Evolutionary conservation across 2,113 vertebrate species (phyloP).

Genomic region (Rhodinocichla rosea): DNA sequence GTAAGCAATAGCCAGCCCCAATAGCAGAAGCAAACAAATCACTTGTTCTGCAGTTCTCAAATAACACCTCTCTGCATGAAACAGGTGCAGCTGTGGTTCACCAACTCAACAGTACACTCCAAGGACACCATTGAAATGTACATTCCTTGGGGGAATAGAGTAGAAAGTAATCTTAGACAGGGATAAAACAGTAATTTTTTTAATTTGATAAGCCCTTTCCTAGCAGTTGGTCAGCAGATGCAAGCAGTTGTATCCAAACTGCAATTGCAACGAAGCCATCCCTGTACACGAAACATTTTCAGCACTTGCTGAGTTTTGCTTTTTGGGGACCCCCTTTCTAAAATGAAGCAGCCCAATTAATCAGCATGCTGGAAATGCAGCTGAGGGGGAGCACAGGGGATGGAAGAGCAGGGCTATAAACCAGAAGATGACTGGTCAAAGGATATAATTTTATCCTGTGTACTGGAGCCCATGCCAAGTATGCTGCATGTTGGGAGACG

Average conservation of each 20-base stretch:
- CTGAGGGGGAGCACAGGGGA: fast-evolving
- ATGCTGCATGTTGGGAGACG: neutral
- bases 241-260: neutral
- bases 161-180: neutral
- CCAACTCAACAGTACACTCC: neutral
- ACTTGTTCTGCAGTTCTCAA: neutral
- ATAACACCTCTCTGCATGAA: neutral
- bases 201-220: neutral
- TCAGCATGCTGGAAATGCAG: neutral
- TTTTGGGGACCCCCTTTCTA: neutral
- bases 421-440: neutral
- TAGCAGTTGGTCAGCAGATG: neutral
- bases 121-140: neutral
- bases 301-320: neutral
- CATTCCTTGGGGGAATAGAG: neutral
- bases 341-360: neutral
- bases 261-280: fast-evolving
- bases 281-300: neutral
- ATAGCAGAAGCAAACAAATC: neutral
- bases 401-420: neutral
- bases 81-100: neutral
- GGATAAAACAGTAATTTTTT: neutral
- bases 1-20: neutral
- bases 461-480: neutral
- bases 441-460: neutral